Evolutionary conservation across 2,113 vertebrate genomes (phyloP).

Genomic region (Morone saxatilis): DNA sequence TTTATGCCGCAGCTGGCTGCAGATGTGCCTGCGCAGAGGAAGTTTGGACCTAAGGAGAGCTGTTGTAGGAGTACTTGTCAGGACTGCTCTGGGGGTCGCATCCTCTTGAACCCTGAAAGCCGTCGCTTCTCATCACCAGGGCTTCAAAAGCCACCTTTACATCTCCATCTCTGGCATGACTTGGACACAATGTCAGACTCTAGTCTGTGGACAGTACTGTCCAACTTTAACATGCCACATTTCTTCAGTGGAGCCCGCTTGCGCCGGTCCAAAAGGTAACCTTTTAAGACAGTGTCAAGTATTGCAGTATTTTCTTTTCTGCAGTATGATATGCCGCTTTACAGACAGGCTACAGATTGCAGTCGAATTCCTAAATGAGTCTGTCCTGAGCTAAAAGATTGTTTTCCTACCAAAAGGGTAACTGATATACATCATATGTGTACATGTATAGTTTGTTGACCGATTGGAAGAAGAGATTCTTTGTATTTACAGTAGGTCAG

Average conservation of each 20-base stretch:
- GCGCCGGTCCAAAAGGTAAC: constrained; percentile 96
- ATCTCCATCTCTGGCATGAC: constrained; percentile 74
- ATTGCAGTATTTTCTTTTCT: background rate
- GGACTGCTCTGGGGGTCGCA: constrained; percentile 52
- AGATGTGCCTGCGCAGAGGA: constrained; percentile 78
- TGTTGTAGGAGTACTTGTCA: constrained; percentile 44
- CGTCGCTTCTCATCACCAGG: constrained; percentile 51
- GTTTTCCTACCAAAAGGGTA: background rate
- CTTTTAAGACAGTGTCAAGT: background rate
- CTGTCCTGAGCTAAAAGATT: background rate
- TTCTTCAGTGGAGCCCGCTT: constrained; percentile 90
- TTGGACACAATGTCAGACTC: constrained; percentile 90
- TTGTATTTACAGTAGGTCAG: constrained; percentile 23
- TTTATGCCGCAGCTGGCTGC: constrained; percentile 80
- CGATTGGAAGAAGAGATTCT: background rate
- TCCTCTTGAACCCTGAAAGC: constrained; percentile 38
- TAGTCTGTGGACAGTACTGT: constrained; percentile 90
- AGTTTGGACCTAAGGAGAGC: constrained; percentile 55
- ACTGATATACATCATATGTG: background rate
- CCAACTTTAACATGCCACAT: constrained; percentile 92
- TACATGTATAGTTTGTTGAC: background rate
- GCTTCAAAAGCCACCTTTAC: constrained; percentile 54
- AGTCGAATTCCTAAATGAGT: background rate
- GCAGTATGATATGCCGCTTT: background rate
- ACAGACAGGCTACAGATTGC: background rate